These are phyloP conservation scores for Mesaphorura yosii DNA, from an alignment of 1,140 invertebrate species.

Conservation along the genomic window DNA sequence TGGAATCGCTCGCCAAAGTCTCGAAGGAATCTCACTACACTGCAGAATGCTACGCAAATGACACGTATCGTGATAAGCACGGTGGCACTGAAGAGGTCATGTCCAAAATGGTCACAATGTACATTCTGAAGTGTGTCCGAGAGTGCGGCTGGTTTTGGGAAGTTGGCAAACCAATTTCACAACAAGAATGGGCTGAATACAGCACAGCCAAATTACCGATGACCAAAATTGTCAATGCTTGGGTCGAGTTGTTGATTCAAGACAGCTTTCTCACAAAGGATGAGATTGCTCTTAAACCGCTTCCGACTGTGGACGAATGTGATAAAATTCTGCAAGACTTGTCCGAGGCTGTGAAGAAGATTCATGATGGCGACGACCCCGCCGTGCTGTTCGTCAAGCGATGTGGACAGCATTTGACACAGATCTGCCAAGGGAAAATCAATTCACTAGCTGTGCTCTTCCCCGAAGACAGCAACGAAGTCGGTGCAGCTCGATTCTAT, in stretches of 20 bases:
- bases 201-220: not conserved
- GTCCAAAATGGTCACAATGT: not conserved
- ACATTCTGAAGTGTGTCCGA: not conserved
- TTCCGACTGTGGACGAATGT: not conserved
- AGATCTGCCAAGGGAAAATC: conserved; percentile 2
- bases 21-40: not conserved
- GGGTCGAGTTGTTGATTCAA: not conserved
- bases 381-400: not conserved
- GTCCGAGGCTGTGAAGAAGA: not conserved
- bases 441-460: not conserved
- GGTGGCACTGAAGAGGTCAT: not conserved
- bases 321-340: not conserved
- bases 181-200: not conserved
- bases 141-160: conserved; percentile 1
- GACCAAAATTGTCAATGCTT: not conserved
- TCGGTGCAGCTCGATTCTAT: conserved; percentile 2
- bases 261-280: not conserved
- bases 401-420: not conserved
- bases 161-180: not conserved
- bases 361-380: not conserved
- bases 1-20: not conserved
- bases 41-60: not conserved
- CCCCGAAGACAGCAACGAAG: not conserved
- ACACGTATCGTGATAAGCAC: not conserved
- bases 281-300: not conserved